These are phyloP conservation scores for Pterocles gutturalis DNA, from an alignment of 2,113 vertebrate species.

Conservation along the genomic window DNA sequence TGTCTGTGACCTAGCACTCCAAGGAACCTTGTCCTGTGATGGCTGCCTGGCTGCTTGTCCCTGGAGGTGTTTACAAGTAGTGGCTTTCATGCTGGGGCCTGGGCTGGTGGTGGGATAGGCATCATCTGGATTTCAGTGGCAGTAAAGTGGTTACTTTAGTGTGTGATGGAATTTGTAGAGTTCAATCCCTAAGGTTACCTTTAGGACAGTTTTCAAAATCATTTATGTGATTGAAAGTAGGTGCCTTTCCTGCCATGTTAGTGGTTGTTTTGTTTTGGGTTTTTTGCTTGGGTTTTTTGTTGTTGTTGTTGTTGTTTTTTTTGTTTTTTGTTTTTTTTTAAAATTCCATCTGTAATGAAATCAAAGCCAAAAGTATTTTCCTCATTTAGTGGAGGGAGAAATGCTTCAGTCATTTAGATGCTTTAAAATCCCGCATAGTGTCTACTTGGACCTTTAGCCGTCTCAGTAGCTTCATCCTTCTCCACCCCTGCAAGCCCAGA, in stretches of 20 bases:
- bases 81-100: too few species aligned
- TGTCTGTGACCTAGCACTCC: neutral
- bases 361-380: neutral
- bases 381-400: neutral
- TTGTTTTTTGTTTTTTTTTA: neutral
- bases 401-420: neutral
- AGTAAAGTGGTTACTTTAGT: neutral
- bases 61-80: neutral
- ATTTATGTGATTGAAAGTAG: neutral
- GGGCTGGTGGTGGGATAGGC: neutral
- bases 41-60: neutral
- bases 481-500: neutral
- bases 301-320: neutral
- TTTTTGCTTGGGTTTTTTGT: too few species aligned
- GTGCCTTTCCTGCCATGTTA: neutral
- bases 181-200: neutral
- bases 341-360: neutral
- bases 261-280: neutral
- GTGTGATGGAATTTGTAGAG: neutral
- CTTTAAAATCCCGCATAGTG: neutral
- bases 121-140: neutral
- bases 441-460: neutral
- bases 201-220: neutral
- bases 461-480: neutral
- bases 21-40: neutral